Conservation (phyloP, 2,113 vertebrate genomes). For the Tragelaphus imberbis region DNA sequence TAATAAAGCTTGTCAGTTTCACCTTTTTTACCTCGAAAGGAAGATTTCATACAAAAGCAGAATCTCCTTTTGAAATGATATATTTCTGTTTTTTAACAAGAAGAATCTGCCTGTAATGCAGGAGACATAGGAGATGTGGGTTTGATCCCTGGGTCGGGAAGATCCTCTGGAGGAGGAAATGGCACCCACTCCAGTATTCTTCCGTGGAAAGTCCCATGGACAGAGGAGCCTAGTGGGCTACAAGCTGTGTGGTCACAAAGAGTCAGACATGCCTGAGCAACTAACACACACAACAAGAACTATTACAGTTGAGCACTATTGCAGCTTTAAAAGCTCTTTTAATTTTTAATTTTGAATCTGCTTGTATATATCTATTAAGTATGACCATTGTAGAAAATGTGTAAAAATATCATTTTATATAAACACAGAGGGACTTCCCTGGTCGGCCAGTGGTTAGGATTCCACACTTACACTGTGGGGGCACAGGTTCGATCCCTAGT, state of each 20-base stretch:
- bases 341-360: neutral
- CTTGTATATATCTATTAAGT: neutral
- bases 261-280: neutral
- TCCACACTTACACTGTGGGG: neutral
- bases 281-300: neutral
- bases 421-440: neutral
- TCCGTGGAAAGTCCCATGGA: neutral
- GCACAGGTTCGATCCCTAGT: neutral
- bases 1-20: slow-evolving; percentile 15
- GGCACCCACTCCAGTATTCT: neutral
- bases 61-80: slow-evolving; percentile 24
- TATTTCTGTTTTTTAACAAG: neutral
- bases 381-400: neutral
- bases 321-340: neutral
- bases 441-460: neutral
- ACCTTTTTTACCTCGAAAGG: neutral
- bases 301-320: neutral
- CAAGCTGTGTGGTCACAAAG: neutral
- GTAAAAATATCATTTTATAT: neutral
- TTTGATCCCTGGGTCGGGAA: neutral
- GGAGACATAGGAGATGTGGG: neutral
- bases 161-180: neutral
- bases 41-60: neutral
- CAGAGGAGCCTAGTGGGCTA: neutral
- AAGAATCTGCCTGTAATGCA: neutral